Percentiles rank a stretch among this genome's conserved stretches.
Evolutionary conservation across 2,797 vertebrate genomes (phyloP).

Genomic region (Alauda arvensis): DNA sequence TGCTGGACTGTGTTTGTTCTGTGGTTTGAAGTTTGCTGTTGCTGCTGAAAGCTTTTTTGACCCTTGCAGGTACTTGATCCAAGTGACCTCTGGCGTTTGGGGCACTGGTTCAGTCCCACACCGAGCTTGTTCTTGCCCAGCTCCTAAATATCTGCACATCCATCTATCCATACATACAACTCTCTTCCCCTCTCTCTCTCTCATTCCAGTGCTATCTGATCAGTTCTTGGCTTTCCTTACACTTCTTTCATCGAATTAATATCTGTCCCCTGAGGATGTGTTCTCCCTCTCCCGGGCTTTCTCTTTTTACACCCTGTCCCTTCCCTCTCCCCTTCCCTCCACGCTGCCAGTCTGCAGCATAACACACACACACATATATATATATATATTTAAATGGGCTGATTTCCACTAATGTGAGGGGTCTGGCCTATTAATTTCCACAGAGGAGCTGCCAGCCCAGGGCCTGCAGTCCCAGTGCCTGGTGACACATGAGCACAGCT

Average conservation of each 20-base stretch:
- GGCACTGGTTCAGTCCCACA: neutral
- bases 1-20: neutral
- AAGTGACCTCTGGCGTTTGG: neutral
- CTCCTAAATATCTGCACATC: neutral
- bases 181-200: neutral
- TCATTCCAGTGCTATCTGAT: conserved; percentile 23
- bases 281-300: neutral
- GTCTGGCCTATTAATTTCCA: conserved; percentile 48
- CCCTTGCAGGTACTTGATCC: neutral
- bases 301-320: conserved; percentile 14
- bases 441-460: conserved; percentile 29
- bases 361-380: neutral
- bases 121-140: neutral
- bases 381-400: neutral
- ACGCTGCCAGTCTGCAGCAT: neutral
- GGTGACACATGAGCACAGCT: conserved; percentile 53
- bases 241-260: neutral
- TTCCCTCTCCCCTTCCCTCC: neutral
- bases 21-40: neutral
- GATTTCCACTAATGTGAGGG: conserved; percentile 20
- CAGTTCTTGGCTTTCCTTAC: conserved; percentile 15
- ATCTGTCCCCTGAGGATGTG: neutral
- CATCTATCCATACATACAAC: neutral
- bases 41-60: neutral
- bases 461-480: conserved; percentile 37